Base-by-base conservation (phyloP, 2,113 vertebrate species). In the Eulacestoma nigropectus region DNA sequence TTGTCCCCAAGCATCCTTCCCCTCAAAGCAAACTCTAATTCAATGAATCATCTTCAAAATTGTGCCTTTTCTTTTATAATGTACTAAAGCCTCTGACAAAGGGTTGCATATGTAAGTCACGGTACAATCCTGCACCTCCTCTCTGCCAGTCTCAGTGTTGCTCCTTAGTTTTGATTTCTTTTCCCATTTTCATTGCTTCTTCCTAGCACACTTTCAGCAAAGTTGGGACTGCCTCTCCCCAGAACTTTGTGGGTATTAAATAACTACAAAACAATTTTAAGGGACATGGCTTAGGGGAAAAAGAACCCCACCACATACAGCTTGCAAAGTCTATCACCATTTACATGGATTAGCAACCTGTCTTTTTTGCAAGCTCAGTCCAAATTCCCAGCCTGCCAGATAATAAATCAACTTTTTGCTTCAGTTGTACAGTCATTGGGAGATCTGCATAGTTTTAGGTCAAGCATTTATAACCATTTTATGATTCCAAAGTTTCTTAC, bases 401-500 rank as follows among this genome's bases (percentile, higher is more conserved):
- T 46, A 90, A 89, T 93, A 95, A 90, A 96, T 96, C 93, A 95
- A 85, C 52, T 75, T 93, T 93, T 94, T 93, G 79, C 68, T 94
- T 96, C 92, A 92, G 55, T 35, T 64, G 49, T 89, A 90, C 59
- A 84, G 52, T 90, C 73, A 75, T 5, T 77, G 47, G 29, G 73
- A 94, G 85, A 94, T 95, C 90, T 86, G 79, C 80, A 91, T 81
- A 94, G 85, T 89, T 92, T 90, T 70, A 97, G 96, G 96, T 97
- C 93, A 96, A 94, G 90, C 90, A 90, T 78, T 94, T 94, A 93
- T 90, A 93, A 89, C 76, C 75, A 50, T 84, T 94, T 96, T 96
- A 97, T 92, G 85, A 92, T 95, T 95, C 72, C 52, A 81, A 93
- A 95, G 90, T 93, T 97, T 96, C 83, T 90, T 96, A 96, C 88